Percentiles rank a stretch among this genome's conserved stretches.
These are phyloP conservation scores for Drosophila mettleri DNA, from an alignment of 2,888 invertebrate species.

Conservation along the genomic window DNA sequence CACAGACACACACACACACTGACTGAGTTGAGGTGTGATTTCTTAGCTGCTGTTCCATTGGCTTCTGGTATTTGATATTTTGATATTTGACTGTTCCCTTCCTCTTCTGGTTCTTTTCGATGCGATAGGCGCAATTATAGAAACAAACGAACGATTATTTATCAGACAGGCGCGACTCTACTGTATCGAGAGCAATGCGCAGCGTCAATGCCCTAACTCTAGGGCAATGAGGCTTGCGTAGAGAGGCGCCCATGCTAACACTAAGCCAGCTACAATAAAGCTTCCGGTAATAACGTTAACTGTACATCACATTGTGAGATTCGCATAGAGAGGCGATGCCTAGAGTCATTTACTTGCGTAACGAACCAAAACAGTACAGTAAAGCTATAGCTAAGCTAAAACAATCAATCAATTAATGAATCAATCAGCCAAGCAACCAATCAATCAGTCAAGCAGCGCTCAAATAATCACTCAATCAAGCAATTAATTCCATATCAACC, in stretches of 20 bases:
- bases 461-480: background rate
- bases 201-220: background rate
- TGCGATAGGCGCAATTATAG: constrained; percentile 32
- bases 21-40: constrained; percentile 6
- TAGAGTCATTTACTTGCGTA: too few species aligned
- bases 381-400: background rate
- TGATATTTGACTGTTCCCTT: background rate
- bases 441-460: background rate
- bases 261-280: too few species aligned
- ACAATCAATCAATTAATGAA: too few species aligned
- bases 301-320: background rate
- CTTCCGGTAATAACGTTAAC: background rate
- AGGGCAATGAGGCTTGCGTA: background rate
- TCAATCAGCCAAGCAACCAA: background rate
- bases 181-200: background rate
- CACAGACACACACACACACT: background rate
- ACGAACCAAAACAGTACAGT: background rate
- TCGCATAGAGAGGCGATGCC: background rate
- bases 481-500: too few species aligned
- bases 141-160: constrained; percentile 40
- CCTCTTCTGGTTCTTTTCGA: constrained; percentile 10
- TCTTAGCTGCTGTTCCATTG: constrained; percentile 27
- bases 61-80: constrained; percentile 46
- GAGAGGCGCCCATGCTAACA: background rate
- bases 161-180: constrained; percentile 19